phyloP scores from a whole-genome alignment of 37 sponge, comb jelly and placozoan genomes.

The Tethya wilhelma region DNA sequence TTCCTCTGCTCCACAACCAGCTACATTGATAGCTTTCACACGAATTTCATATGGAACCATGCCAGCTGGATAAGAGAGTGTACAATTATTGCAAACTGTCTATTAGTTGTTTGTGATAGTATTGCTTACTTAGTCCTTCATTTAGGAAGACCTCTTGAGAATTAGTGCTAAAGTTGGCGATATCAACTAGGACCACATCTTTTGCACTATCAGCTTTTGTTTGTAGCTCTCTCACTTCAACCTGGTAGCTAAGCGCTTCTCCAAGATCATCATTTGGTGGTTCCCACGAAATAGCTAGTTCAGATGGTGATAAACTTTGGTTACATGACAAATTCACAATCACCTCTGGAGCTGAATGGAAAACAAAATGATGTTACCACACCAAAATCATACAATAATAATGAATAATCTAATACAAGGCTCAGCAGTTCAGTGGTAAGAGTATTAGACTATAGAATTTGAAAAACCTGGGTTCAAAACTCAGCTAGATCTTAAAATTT shows the following conservation, averaged over 20 bases:
- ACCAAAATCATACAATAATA: too few species aligned
- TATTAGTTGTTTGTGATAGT: background rate
- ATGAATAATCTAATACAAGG: too few species aligned
- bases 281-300: background rate
- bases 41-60: too few species aligned
- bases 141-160: background rate
- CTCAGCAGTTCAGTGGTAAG: too few species aligned
- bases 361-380: too few species aligned
- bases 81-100: too few species aligned
- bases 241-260: background rate
- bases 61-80: too few species aligned
- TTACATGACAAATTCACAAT: background rate
- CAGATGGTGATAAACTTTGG: background rate
- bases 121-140: background rate
- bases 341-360: background rate
- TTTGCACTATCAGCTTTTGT: background rate
- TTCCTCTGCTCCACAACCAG: too few species aligned
- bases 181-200: background rate
- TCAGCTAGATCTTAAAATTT: too few species aligned
- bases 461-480: too few species aligned
- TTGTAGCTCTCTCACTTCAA: background rate
- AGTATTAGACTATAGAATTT: too few species aligned
- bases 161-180: background rate
- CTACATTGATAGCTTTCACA: too few species aligned
- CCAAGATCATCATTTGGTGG: background rate